Conservation (phyloP, 1,140 invertebrate genomes). For the Drosophila willistoni region DNA sequence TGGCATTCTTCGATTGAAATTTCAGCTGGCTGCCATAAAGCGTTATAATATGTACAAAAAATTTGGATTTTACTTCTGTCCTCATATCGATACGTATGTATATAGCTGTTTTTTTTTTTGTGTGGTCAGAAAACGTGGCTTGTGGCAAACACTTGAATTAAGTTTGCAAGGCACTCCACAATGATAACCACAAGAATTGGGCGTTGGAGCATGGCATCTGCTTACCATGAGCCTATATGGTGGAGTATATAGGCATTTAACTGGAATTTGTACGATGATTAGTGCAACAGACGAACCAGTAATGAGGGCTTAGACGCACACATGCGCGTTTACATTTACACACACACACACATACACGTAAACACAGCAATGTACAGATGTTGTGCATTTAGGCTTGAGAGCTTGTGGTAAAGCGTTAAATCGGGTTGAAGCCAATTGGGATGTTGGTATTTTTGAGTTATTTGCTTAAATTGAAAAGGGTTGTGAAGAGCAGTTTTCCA, state of each 20-base stretch:
- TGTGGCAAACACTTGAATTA: conserved; percentile 9
- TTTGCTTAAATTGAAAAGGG: conserved; percentile 5
- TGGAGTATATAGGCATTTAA: conserved; percentile 59
- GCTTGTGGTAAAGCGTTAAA: conserved; percentile 48
- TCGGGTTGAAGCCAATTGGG: conserved; percentile 3
- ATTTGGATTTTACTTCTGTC: conserved; percentile 62
- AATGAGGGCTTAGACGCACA: conserved; percentile 1
- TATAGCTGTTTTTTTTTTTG: background rate
- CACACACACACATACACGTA: too few relatives aligned
- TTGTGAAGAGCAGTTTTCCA: background rate
- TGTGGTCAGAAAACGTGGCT: conserved; percentile 1
- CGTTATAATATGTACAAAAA: conserved; percentile 61
- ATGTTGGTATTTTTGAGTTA: conserved; percentile 7
- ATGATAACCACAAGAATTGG: conserved; percentile 14
- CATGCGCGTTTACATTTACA: too few relatives aligned
- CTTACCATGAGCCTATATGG: conserved; percentile 44
- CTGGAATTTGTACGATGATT: conserved; percentile 70
- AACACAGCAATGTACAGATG: conserved; percentile 33
- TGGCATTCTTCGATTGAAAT: conserved; percentile 28
- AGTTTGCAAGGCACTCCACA: background rate
- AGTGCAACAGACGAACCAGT: conserved; percentile 39
- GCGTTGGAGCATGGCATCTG: conserved; percentile 29
- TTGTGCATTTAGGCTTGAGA: conserved; percentile 49
- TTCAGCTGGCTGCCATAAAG: conserved; percentile 25
- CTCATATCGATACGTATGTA: background rate